phyloP scores from a whole-genome alignment of 2,113 vertebrate species.

The Himantopus leucocephalus region DNA sequence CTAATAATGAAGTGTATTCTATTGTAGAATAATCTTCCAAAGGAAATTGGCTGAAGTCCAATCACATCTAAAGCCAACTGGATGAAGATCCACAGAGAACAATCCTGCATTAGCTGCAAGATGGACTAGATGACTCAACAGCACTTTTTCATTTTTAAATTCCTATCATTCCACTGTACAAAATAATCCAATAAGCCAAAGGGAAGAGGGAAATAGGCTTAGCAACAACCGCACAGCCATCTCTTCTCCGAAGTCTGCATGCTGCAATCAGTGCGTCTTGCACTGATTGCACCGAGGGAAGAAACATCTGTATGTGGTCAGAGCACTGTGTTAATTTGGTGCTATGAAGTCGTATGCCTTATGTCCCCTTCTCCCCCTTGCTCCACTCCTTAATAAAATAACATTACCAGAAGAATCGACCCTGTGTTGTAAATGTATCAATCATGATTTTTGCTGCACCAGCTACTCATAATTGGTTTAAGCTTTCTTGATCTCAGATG shows the following conservation, averaged over 20 bases:
- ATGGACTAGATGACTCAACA: slow-evolving; percentile 36
- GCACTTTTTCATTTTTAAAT: slow-evolving; percentile 11
- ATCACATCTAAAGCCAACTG: not conserved
- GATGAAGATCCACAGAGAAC: slow-evolving; percentile 1
- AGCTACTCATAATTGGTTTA: slow-evolving; percentile 67
- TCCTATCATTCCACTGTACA: slow-evolving; percentile 14
- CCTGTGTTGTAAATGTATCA: slow-evolving; percentile 50
- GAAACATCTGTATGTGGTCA: not conserved
- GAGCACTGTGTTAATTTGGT: not conserved
- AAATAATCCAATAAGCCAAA: slow-evolving; percentile 51
- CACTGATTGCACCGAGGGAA: not conserved
- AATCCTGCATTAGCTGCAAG: slow-evolving; percentile 30
- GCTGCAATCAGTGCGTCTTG: not conserved
- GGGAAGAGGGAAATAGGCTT: slow-evolving; percentile 30
- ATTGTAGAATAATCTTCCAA: slow-evolving; percentile 43
- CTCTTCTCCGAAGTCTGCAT: not conserved
- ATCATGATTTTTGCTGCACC: slow-evolving; percentile 55
- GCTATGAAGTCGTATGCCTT: not conserved
- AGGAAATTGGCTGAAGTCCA: slow-evolving; percentile 33
- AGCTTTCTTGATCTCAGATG: slow-evolving; percentile 43
- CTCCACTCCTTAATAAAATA: slow-evolving; percentile 23
- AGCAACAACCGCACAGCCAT: not conserved
- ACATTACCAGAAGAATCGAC: slow-evolving; percentile 42
- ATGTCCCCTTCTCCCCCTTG: not conserved
- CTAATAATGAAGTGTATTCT: slow-evolving; percentile 27